These are phyloP conservation scores for Monoplex corrugatus DNA, from an alignment of 2,888 invertebrate genomes.

Conservation along the genomic window DNA sequence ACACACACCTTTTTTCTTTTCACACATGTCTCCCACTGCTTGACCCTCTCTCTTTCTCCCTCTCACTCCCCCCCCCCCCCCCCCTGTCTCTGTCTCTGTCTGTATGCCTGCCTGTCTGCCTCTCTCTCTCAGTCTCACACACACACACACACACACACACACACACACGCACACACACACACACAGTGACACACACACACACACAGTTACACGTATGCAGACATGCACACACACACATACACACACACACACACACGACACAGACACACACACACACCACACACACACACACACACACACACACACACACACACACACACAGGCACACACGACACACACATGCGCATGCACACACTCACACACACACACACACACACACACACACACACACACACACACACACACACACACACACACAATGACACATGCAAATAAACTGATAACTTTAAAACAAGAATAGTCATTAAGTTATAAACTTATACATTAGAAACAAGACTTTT, in stretches of 20 bases:
- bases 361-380: slow-evolving; percentile 32
- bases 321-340: slow-evolving; percentile 23
- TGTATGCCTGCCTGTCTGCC: no score
- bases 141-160: background rate
- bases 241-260: background rate
- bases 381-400: slow-evolving; percentile 25
- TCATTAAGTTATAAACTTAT: no score
- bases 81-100: no score
- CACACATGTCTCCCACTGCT: no score
- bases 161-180: slow-evolving; percentile 23
- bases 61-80: no score
- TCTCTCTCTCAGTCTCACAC: background rate
- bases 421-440: background rate
- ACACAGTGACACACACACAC: slow-evolving; percentile 14
- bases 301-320: background rate
- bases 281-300: background rate
- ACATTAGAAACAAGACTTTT: no score
- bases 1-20: no score
- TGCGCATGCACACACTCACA: slow-evolving; percentile 21
- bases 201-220: slow-evolving; percentile 15
- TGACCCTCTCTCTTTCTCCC: no score
- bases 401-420: slow-evolving; percentile 5
- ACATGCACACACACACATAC: slow-evolving; percentile 16
- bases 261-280: background rate
- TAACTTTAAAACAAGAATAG: no score